phyloP scores from a whole-genome alignment of 2,888 invertebrate species.

The Callyntrura sp. region DNA sequence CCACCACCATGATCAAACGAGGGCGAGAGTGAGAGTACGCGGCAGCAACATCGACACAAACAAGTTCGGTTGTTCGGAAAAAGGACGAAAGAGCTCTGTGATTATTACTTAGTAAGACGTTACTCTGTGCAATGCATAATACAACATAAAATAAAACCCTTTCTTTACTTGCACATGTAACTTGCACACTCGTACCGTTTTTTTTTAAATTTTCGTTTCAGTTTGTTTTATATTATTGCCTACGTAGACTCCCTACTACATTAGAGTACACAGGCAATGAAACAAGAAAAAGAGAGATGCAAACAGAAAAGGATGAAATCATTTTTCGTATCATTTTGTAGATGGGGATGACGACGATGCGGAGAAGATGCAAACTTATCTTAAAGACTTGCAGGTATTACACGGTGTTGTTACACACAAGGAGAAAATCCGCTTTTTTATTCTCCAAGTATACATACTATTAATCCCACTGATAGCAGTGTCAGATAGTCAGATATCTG shows the following conservation, averaged over 20 bases:
- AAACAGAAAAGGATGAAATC: conserved; percentile 36
- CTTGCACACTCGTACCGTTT: neutral
- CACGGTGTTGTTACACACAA: neutral
- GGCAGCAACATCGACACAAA: conserved; percentile 33
- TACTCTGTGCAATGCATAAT: neutral
- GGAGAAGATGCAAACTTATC: conserved; percentile 46
- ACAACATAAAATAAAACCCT: conserved; percentile 29
- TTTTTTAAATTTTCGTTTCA: conserved; percentile 15
- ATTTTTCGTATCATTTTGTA: conserved; percentile 26
- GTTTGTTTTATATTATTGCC: neutral
- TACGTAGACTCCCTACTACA: neutral
- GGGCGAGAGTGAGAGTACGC: neutral
- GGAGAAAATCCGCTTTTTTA: conserved; percentile 70
- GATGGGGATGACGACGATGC: conserved; percentile 18
- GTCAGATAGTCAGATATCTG: conserved; percentile 68
- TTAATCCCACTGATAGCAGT: conserved; percentile 63
- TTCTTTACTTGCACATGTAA: conserved; percentile 21
- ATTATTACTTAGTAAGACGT: conserved; percentile 22
- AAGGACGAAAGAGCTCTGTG: conserved; percentile 48
- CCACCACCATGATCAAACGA: conserved; percentile 16
- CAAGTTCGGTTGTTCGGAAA: conserved; percentile 57
- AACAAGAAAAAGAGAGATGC: neutral
- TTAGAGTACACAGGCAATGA: conserved; percentile 32
- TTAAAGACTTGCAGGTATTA: conserved; percentile 52
- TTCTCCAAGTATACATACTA: conserved; percentile 28